Base-by-base conservation (phyloP, 1,140 invertebrate genomes). In the Trichonephila inaurata region DNA sequence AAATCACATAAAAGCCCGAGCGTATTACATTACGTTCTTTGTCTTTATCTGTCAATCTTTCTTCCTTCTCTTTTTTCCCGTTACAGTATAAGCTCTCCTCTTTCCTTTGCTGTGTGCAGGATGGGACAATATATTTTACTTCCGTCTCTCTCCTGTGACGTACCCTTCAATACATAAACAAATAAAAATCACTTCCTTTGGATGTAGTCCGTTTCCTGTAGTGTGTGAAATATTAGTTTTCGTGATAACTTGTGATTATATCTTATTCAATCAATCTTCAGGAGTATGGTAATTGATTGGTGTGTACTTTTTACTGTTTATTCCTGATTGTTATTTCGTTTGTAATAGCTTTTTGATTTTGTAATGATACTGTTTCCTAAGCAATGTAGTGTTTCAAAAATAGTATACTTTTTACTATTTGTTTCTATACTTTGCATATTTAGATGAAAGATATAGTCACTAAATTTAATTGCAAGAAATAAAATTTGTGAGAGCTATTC, bases 11-110 rank as follows among this genome's bases (percentile, higher is more conserved):
- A 58, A 33, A 21, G 33, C 88, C 58, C 40, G 4, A 77, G 40
- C 64, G 88, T 72, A 64, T 72, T 72, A 40, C 18, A 12, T 69
- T 58, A 51, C 64, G 21, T 58, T 21, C 40, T 89, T 89, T 72
- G 66, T 89, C 66, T 77, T n/a, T 44, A 89, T 89, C 88, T 89
- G 66, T 77, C 88, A 77, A 72, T 89, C 66, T n/a, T 87, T 33
- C 28, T 10, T 3, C 4, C 28, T 10, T 2, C 3, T 40, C 2
- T 40, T 40, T 40, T 40, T 40, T 40, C 2, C 33, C 33, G 33
- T 40, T 24, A 4, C 14, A n/a, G 24, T 21, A 40, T 88, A n/a
- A 19, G 85, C 16, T 40, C 19, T 60, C n/a, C 16, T 21, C 24
- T 51, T 33, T 89, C 44, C 82, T 58, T 40, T 40, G 2, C 82